Percentiles rank a stretch among this genome's conserved stretches.
phyloP scores from a whole-genome alignment of 2,797 vertebrate genomes.

The Paratrypauchen microcephalus region DNA sequence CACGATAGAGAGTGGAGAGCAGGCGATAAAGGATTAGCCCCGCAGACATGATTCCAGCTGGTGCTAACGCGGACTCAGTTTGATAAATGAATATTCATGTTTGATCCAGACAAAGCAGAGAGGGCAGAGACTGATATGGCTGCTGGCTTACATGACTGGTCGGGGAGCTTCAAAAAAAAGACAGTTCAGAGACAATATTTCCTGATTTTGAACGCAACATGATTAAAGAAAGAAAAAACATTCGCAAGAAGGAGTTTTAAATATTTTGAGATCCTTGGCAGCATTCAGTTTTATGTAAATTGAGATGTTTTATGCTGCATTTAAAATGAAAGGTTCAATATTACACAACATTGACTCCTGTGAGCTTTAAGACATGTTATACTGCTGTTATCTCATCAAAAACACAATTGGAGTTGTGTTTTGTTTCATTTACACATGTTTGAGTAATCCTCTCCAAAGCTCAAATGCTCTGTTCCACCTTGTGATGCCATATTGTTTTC shows the following conservation, averaged over 20 bases:
- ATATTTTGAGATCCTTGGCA: not conserved
- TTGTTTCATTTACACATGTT: no score
- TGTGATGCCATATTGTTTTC: no score
- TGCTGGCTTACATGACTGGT: slow-evolving; percentile 4
- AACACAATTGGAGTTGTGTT: no score
- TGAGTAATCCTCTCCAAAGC: no score
- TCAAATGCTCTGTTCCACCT: no score
- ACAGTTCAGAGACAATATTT: not conserved
- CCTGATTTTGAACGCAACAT: not conserved
- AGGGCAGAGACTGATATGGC: slow-evolving; percentile 58
- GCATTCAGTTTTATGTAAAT: not conserved
- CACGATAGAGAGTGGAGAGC: slow-evolving; percentile 54
- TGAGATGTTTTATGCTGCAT: not conserved
- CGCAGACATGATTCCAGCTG: slow-evolving; percentile 73
- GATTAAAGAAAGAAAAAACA: not conserved
- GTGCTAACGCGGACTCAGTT: slow-evolving; percentile 70
- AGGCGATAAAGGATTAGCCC: slow-evolving; percentile 72
- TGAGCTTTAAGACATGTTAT: no score
- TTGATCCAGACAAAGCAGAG: slow-evolving; percentile 64
- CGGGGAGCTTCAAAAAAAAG: not conserved
- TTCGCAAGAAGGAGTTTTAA: not conserved
- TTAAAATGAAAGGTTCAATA: not conserved
- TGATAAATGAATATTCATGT: slow-evolving; percentile 76
- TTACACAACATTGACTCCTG: no score
- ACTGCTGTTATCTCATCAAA: no score